Percentiles rank a stretch among this genome's conserved stretches.
These are phyloP conservation scores for Glossosoma conforme DNA, from an alignment of 1,140 invertebrate genomes.

Conservation along the genomic window DNA sequence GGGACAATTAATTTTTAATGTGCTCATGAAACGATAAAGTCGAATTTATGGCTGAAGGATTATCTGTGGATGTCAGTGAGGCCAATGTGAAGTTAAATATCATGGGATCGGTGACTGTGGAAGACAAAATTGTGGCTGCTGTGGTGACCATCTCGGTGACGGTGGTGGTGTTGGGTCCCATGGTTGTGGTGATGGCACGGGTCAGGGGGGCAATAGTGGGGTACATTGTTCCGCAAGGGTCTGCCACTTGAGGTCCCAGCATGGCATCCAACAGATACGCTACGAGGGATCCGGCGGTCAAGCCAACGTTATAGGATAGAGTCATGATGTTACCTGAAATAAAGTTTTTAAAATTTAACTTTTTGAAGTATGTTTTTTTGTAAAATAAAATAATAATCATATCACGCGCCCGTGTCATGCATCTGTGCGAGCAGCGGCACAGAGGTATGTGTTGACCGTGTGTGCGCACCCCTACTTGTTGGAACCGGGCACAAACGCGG, in stretches of 20 bases:
- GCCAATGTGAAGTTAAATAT: neutral
- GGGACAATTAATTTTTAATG: too few species aligned
- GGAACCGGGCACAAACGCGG: too few species aligned
- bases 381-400: too few species aligned
- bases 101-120: neutral
- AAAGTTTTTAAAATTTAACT: too few species aligned
- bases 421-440: too few species aligned
- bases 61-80: too few species aligned
- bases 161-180: slow-evolving; percentile 16
- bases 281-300: slow-evolving; percentile 74
- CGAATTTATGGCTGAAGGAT: too few species aligned
- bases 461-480: too few species aligned
- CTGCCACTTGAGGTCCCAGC: slow-evolving; percentile 56
- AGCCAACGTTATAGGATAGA: slow-evolving; percentile 78
- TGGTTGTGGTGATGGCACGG: slow-evolving; percentile 15
- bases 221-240: slow-evolving; percentile 35
- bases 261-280: slow-evolving; percentile 76
- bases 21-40: too few species aligned
- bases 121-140: neutral
- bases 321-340: slow-evolving; percentile 87
- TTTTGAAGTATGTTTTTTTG: too few species aligned
- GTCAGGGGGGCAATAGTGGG: slow-evolving; percentile 23
- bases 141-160: slow-evolving; percentile 7
- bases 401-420: too few species aligned
- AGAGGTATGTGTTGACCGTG: too few species aligned